Conservation (phyloP, 2,888 invertebrate species). For the Polyommatus iphigenia region DNA sequence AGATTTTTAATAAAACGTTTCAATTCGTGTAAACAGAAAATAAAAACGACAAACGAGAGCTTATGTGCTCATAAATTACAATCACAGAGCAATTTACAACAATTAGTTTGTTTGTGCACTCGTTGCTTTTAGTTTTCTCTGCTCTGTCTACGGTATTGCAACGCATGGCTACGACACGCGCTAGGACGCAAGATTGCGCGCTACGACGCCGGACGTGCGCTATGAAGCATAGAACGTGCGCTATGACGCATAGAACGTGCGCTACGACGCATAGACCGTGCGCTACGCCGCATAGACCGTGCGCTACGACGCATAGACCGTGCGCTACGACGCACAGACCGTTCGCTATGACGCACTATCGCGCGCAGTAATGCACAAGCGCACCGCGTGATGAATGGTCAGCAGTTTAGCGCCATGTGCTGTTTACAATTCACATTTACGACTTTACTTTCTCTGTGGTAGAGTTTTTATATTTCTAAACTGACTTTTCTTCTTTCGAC, state of each 20-base stretch:
- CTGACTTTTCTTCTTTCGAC: background rate
- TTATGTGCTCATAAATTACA: constrained; percentile 19
- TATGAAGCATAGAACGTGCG: no score
- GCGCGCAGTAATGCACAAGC: background rate
- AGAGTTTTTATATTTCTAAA: constrained; percentile 4
- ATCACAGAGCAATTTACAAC: constrained; percentile 19
- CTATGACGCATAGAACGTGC: background rate
- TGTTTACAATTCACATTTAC: constrained; percentile 16
- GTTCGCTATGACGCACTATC: background rate
- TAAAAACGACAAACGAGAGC: background rate
- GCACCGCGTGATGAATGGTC: background rate
- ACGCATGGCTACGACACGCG: background rate
- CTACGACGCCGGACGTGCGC: background rate
- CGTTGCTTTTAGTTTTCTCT: background rate
- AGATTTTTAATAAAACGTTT: constrained; percentile 10
- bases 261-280: background rate
- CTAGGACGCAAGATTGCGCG: background rate
- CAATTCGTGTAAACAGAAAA: background rate
- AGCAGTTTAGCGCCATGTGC: constrained; percentile 19
- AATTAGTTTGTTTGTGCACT: constrained; percentile 17
- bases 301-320: background rate
- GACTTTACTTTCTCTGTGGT: constrained; percentile 13
- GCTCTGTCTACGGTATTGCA: background rate
- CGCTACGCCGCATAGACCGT: background rate
- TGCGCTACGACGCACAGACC: background rate